Percentiles rank a stretch among this genome's conserved stretches.
Conservation (phyloP, 92 coral and sea anemone genomes). For the Phenganax subtilis region DNA sequence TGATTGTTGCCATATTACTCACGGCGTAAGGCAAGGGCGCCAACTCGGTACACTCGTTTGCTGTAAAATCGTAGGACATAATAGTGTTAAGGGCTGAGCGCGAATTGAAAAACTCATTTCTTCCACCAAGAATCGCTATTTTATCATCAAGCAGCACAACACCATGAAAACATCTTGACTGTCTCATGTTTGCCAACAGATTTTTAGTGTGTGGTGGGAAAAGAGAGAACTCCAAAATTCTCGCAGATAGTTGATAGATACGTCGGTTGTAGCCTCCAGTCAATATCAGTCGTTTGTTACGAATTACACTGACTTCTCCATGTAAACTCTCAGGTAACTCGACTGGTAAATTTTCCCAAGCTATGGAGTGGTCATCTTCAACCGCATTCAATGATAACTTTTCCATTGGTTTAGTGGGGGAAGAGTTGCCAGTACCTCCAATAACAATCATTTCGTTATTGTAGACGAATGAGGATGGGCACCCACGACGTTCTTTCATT, state of each 20-base stretch:
- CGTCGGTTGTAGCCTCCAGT: background rate
- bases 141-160: background rate
- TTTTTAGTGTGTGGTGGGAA: background rate
- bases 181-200: background rate
- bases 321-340: background rate
- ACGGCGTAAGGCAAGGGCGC: slow-evolving; percentile 2
- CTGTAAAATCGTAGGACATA: background rate
- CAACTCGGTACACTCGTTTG: background rate
- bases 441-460: background rate
- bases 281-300: background rate
- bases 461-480: background rate
- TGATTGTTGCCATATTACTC: slow-evolving; percentile 5
- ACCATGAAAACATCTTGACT: background rate
- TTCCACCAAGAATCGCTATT: background rate
- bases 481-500: background rate
- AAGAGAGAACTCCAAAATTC: background rate
- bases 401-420: background rate
- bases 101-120: background rate
- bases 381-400: background rate
- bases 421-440: background rate
- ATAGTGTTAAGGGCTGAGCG: background rate
- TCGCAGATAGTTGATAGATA: background rate
- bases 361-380: background rate
- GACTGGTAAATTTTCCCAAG: background rate
- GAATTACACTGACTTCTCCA: background rate